Evolutionary conservation across 1,140 invertebrate species (phyloP).

Genomic region (Lethrus apterus): DNA sequence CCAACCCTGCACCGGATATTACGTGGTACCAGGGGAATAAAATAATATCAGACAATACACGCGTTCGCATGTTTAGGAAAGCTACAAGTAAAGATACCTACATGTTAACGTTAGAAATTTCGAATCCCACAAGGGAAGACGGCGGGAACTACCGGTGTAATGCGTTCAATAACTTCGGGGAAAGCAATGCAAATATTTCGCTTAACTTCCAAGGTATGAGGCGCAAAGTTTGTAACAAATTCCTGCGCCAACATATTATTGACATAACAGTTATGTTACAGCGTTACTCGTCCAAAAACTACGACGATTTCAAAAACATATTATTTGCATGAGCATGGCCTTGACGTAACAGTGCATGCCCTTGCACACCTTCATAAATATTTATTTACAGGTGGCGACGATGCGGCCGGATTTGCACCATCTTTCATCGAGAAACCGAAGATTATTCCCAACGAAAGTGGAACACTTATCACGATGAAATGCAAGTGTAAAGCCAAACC

Average conservation of each 20-base stretch:
- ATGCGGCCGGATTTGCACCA: constrained; percentile 82
- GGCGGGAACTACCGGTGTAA: constrained; percentile 98
- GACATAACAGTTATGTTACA: too few relatives aligned
- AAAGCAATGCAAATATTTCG: constrained; percentile 99
- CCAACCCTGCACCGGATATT: constrained; percentile 90
- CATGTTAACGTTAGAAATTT: constrained; percentile 84
- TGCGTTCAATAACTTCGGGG: constrained; percentile 95
- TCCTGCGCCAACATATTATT: too few relatives aligned
- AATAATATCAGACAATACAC: constrained; percentile 67
- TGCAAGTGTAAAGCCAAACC: constrained; percentile 91
- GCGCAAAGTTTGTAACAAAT: too few relatives aligned
- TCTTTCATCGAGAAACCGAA: constrained; percentile 94
- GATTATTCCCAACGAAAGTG: constrained; percentile 95
- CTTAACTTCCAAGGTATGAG: constrained; percentile 96
- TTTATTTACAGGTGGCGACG: constrained; percentile 70
- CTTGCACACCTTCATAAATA: constrained; percentile 20
- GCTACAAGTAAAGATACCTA: constrained; percentile 83
- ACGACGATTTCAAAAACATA: constrained; percentile 22
- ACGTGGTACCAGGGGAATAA: constrained; percentile 89
- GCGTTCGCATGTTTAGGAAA: constrained; percentile 83
- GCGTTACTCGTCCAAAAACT: constrained; percentile 13
- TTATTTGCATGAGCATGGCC: constrained; percentile 40
- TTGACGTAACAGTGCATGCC: constrained; percentile 21
- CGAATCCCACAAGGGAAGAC: constrained; percentile 88
- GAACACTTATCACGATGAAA: constrained; percentile 91